Evolutionary conservation across 2,888 invertebrate species (phyloP).

Genomic region (Pyrrhia umbra): DNA sequence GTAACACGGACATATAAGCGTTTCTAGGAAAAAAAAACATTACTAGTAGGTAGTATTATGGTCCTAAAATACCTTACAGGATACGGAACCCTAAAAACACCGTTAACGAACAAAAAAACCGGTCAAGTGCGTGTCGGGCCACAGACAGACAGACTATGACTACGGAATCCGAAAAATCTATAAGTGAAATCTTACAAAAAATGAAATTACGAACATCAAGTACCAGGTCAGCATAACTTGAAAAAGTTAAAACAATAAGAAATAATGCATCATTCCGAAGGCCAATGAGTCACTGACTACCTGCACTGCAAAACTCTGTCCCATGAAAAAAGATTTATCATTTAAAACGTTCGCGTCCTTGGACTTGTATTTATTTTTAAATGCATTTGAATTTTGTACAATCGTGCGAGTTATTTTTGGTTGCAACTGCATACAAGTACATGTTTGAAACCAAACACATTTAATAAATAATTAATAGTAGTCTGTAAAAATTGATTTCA

Average conservation of each 20-base stretch:
- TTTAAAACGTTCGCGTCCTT: conserved; percentile 7
- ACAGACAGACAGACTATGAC: no score
- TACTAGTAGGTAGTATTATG: no score
- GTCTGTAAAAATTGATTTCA: no score
- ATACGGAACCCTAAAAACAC: no score
- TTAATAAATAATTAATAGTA: not conserved
- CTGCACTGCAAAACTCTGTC: conserved; percentile 19
- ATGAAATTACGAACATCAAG: not conserved
- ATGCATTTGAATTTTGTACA: conserved; percentile 1
- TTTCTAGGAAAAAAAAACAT: no score
- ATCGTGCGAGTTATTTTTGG: conserved; percentile 16
- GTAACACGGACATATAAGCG: no score
- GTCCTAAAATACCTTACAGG: no score
- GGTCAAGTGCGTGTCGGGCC: no score
- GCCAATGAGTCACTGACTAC: conserved; percentile 40
- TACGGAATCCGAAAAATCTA: not conserved
- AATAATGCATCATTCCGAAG: conserved; percentile 20
- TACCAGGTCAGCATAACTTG: conserved; percentile 15
- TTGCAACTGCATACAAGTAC: not conserved
- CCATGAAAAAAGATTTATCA: conserved; percentile 23
- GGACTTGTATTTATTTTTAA: conserved; percentile 5
- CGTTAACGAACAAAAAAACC: no score
- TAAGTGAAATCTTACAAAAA: not conserved
- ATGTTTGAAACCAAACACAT: no score
- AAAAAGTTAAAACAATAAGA: conserved; percentile 24